Conservation (phyloP, 2,797 vertebrate genomes). For the Enteromius thamalakanensis region DNA sequence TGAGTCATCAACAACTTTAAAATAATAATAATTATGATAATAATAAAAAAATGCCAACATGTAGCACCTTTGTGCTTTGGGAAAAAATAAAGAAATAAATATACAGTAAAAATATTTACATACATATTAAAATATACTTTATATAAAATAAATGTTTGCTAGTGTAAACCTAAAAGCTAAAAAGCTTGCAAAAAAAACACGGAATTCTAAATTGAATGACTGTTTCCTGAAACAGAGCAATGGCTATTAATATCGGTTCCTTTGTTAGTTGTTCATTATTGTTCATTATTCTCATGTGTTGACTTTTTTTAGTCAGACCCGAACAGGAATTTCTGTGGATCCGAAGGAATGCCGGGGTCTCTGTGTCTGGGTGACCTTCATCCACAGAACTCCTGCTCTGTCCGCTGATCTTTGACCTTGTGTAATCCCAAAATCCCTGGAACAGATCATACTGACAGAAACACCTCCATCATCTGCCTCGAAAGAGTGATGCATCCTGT, state of each 20-base stretch:
- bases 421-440: conserved; percentile 73
- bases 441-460: conserved; percentile 63
- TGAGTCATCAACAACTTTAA: too few relatives aligned
- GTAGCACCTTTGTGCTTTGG: too few relatives aligned
- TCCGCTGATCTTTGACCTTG: conserved; percentile 72
- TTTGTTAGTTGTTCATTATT: conserved; percentile 36
- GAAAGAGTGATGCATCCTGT: conserved; percentile 28
- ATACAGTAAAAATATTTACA: too few relatives aligned
- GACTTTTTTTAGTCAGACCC: conserved; percentile 8
- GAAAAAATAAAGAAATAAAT: too few relatives aligned
- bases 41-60: too few relatives aligned
- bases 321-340: conserved; percentile 39
- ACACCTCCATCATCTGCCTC: conserved; percentile 32
- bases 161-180: background rate
- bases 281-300: conserved; percentile 15
- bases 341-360: conserved; percentile 76
- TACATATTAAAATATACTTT: too few relatives aligned
- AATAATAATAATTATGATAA: too few relatives aligned
- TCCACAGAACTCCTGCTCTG: conserved; percentile 68
- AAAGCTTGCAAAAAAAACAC: background rate
- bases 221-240: conserved; percentile 2
- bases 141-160: background rate
- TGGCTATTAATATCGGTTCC: background rate
- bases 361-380: conserved; percentile 72
- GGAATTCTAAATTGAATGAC: background rate